A percentile compares a stretch with the other conserved stretches of the same genome.
Evolutionary conservation across 30 jellyfish, hydroid and myxozoan genomes (phyloP).

Genomic region (Morbakka virulenta): DNA sequence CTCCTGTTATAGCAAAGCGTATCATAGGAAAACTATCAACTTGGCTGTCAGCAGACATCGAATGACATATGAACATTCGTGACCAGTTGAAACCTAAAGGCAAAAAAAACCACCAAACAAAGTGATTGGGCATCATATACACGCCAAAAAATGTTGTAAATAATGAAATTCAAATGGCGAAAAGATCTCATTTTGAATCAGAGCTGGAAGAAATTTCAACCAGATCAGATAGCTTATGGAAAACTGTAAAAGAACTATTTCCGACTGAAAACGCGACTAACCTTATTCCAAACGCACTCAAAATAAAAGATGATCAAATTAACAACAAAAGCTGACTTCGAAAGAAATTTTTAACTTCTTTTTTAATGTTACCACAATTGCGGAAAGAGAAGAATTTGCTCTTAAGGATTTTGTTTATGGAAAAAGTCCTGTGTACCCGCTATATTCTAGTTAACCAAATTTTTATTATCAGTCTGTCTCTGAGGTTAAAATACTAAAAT

Average conservation of each 20-base stretch:
- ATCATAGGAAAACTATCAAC: slow-evolving; percentile 40
- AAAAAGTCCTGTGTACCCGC: too few species aligned
- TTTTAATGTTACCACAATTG: too few species aligned
- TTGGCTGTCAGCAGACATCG: slow-evolving; percentile 12
- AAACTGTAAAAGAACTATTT: slow-evolving; percentile 9
- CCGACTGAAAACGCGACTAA: slow-evolving; percentile 6
- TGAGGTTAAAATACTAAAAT: too few species aligned
- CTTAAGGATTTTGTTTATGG: too few species aligned
- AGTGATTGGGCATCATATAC: slow-evolving; percentile 17
- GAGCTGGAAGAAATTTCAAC: slow-evolving; percentile 11
- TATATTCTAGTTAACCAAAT: too few species aligned
- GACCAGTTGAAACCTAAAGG: slow-evolving; percentile 20
- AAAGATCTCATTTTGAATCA: background rate
- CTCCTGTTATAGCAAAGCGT: slow-evolving; percentile 32
- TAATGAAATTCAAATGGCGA: slow-evolving; percentile 5
- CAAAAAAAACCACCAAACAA: background rate
- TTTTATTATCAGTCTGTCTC: too few species aligned
- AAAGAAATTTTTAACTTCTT: too few species aligned
- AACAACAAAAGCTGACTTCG: too few species aligned
- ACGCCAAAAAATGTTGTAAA: background rate
- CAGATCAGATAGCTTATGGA: slow-evolving; percentile 21
- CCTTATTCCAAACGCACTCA: background rate
- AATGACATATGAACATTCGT: slow-evolving; percentile 25
- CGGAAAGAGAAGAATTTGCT: too few species aligned
- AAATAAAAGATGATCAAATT: too few species aligned